Percentiles rank a stretch among this genome's conserved stretches.
Conservation (phyloP, 2,113 vertebrate species). For the Ivindomyrus marchei region DNA sequence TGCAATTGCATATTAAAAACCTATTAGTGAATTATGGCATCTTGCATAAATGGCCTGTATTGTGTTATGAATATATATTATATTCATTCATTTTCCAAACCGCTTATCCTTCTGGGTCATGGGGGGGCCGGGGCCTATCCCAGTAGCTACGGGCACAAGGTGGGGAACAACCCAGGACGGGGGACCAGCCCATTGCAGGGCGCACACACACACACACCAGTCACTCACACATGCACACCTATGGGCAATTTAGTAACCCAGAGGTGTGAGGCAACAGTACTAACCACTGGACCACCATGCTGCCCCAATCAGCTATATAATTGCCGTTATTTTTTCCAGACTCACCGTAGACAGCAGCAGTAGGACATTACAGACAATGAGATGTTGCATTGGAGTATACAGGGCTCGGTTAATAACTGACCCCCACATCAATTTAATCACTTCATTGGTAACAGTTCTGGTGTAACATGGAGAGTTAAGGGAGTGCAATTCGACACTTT, state of each 20-base stretch:
- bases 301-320: neutral
- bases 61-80: neutral
- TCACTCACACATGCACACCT: no score
- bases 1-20: neutral
- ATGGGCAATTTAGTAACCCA: no score
- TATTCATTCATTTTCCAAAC: no score
- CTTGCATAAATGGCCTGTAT: neutral
- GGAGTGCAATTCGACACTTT: neutral
- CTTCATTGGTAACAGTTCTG: neutral
- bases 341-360: neutral
- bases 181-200: no score
- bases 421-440: neutral
- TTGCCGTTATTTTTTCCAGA: neutral
- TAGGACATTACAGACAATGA: neutral
- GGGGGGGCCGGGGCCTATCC: no score
- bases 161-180: no score
- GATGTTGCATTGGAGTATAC: neutral
- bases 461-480: neutral
- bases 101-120: no score
- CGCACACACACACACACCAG: no score
- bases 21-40: neutral
- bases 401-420: neutral
- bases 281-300: no score
- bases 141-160: no score
- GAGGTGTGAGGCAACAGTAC: no score